Base-by-base conservation (phyloP, 2,797 vertebrate genomes). In the Artibeus lituratus region DNA sequence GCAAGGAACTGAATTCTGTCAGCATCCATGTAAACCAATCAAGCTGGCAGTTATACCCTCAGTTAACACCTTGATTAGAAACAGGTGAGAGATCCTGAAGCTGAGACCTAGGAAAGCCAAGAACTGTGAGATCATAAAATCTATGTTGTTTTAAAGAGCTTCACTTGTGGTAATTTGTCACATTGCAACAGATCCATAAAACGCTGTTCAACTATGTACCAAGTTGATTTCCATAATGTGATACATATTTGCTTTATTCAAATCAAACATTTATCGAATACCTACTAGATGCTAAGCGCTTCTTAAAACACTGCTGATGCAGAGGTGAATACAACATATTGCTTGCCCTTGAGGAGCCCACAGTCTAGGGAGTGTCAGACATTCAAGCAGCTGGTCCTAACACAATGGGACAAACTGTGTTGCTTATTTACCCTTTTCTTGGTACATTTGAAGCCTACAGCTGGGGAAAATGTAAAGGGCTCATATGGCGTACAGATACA, bases 151-250 rank as follows among this genome's bases (percentile, higher is more conserved):
- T 91, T 78, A 88, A 89, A 35, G 32, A 59, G 35, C 53, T 87
- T 49, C 18, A n/a, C 67, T 59, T 65, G 18, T 85, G 86, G 62
- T 88, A 55, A 55, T 81, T 69, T 85, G 35, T 74, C 77, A 85
- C 10, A 67, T 29, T 51, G 72, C 4, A 91, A 35, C 39, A 90
- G 32, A 85, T 87, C 91, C 57, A 37, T 74, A 93, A 76, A 81
- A 35, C 5, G 47, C 42, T 62, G 12, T 73, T 89, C 67, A 69
- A 70, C 42, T 32, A 78, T 37, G 0, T 78, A 86, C 22, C 29
- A 92, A 78, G 55, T 57, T 42, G 51, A 80, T 87, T 97, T 96
- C 67, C 47, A 49, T 59, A 82, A 80, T 62, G 53, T 80, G 65
- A 67, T 80, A 39, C 21, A 37, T 76, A 83, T 88, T 96, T 91